Base-by-base conservation (phyloP, 2,113 vertebrate genomes). In the Haplotaxodon microlepis region DNA sequence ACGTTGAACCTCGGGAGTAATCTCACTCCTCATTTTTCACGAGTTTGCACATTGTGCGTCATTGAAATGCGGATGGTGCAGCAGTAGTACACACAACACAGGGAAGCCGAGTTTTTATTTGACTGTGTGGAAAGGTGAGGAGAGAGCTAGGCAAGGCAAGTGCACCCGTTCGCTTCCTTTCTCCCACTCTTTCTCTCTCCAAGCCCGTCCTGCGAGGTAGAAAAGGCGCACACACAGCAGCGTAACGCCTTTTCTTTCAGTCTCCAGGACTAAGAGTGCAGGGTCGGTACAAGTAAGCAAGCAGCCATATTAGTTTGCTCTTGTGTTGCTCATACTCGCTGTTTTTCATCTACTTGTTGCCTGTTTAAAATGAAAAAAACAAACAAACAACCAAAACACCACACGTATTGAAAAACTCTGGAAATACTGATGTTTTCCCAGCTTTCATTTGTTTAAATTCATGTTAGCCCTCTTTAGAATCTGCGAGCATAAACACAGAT, bases 251-350 rank as follows among this genome's bases (percentile, higher is more conserved):
- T 92, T 92, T 92, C 84, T 89, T 92, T 91, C 86, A 90, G 87
- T 82, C 76, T 89, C 85, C 86, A 89, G 86, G 89, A 89, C 85
- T 71, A 34, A 78, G 76, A 86, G 86, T 47, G 71, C 83, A 84
- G 87, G 90, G 81, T 90, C 83, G 42, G 90, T 85, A 83, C 84
- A 82, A 76, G 81, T 24, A 82, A 79, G 54, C 86, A 50, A 85
- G 94, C 93, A 45, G 90, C 94, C 95, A 95, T 94, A 31, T 95
- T 95, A 82, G 88, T 85, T 92, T 83, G 85, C 88, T 71, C 76
- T 81, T 85, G 69, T 24, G 4, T 86, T 38, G 82, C 88, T 88
- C 81, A 24, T 79, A 59, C 82, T 90, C 59, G 79, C 71, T 85
- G 57, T 34, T 85, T 85, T 84, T 88, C 42, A 66, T 86, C 80